These are phyloP conservation scores for Gobio occitaniae DNA, from an alignment of 2,797 vertebrate genomes.

Conservation along the genomic window DNA sequence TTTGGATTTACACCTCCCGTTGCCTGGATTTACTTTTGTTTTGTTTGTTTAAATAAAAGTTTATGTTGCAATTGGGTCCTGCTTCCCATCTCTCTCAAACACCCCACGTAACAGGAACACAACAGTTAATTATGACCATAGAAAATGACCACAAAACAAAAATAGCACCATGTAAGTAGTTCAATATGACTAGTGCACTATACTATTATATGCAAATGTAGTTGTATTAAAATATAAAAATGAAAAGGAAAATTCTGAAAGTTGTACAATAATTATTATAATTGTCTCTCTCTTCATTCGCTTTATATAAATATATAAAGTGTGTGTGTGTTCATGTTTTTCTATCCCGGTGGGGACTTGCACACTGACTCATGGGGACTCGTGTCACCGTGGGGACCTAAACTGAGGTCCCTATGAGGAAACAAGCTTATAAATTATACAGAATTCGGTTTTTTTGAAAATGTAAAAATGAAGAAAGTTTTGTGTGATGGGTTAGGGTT, in stretches of 20 bases:
- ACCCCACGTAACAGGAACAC: background rate
- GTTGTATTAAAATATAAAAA: background rate
- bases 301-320: background rate
- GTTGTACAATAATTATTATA: background rate
- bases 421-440: too few species aligned
- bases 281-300: background rate
- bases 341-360: too few species aligned
- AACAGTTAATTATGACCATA: background rate
- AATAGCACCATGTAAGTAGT: background rate
- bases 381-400: too few species aligned
- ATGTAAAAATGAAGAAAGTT: too few species aligned
- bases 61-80: background rate
- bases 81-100: background rate
- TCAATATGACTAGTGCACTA: background rate
- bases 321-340: too few species aligned
- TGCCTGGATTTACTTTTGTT: background rate
- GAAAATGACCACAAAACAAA: background rate
- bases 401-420: too few species aligned
- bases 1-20: background rate
- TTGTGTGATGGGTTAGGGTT: too few species aligned
- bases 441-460: too few species aligned
- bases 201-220: background rate
- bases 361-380: too few species aligned
- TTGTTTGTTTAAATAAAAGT: background rate
- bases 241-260: too few species aligned